These are phyloP conservation scores for Caenorhabditis brenneri DNA, from an alignment of 1,140 invertebrate genomes.

Conservation along the genomic window DNA sequence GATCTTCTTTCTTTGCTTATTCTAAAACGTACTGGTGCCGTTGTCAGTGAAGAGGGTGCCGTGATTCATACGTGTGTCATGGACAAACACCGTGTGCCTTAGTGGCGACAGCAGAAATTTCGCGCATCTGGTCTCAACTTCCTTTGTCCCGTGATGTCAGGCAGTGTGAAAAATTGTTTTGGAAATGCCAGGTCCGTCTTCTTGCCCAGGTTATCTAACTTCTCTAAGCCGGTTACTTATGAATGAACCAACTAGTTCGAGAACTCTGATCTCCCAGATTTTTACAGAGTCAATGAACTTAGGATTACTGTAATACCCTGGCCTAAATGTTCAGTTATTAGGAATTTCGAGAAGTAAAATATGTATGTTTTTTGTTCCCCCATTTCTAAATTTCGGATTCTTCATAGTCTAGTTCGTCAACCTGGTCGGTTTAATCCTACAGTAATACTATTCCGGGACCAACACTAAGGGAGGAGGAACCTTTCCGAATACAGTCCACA, in stretches of 20 bases:
- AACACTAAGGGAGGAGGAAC: background rate
- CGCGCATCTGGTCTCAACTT: conserved; percentile 37
- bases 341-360: no score
- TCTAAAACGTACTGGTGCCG: background rate
- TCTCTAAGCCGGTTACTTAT: no score
- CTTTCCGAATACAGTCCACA: conserved; percentile 24
- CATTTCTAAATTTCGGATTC: background rate
- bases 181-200: background rate
- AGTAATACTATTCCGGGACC: background rate
- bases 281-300: no score
- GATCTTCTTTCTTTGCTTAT: background rate
- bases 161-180: background rate
- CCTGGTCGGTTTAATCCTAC: background rate
- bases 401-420: background rate
- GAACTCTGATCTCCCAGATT: no score
- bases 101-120: conserved; percentile 2
- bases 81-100: conserved; percentile 27
- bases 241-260: no score
- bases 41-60: background rate
- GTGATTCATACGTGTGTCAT: conserved; percentile 38
- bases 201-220: background rate
- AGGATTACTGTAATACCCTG: no score
- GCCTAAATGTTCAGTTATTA: no score
- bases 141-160: conserved; percentile 32
- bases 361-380: background rate